A percentile compares a stretch with the other conserved stretches of the same genome.
Conservation (phyloP, 1,140 invertebrate species). For the Ips typographus region DNA sequence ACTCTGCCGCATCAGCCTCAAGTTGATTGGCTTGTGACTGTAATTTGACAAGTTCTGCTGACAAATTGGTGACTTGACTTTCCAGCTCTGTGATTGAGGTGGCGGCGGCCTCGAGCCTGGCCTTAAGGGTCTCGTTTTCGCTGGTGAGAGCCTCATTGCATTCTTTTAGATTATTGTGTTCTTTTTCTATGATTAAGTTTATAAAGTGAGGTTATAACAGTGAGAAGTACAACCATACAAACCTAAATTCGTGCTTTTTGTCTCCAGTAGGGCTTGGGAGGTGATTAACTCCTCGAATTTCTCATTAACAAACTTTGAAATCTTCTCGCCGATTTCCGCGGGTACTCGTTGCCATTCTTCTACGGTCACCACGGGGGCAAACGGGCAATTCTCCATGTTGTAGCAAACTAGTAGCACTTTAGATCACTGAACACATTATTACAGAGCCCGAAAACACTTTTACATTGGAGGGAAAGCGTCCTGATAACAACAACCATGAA, state of each 20-base stretch:
- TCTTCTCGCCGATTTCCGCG: constrained; percentile 56
- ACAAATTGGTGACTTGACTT: constrained; percentile 61
- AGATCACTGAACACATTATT: too few species aligned
- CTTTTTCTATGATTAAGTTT: constrained; percentile 53
- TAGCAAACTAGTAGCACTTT: not conserved
- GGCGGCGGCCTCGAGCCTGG: constrained; percentile 63
- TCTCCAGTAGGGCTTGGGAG: constrained; percentile 68
- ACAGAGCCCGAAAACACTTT: too few species aligned
- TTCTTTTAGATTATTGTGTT: constrained; percentile 58
- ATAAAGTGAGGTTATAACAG: not conserved
- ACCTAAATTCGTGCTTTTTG: constrained; percentile 63
- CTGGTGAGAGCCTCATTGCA: constrained; percentile 59
- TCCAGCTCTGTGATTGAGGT: constrained; percentile 64
- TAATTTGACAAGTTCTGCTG: constrained; percentile 63
- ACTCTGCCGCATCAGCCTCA: constrained; percentile 58
- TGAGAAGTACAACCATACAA: constrained; percentile 36
- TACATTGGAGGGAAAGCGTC: too few species aligned
- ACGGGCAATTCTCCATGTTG: constrained; percentile 39
- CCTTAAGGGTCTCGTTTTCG: constrained; percentile 64
- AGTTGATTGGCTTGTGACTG: constrained; percentile 59
- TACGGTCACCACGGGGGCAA: constrained; percentile 43
- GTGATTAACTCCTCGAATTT: constrained; percentile 70
- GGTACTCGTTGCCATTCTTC: constrained; percentile 57
- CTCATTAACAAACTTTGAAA: constrained; percentile 62
- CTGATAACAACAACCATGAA: too few species aligned